Conservation (phyloP, 2,113 vertebrate genomes). For the Numida meleagris region DNA sequence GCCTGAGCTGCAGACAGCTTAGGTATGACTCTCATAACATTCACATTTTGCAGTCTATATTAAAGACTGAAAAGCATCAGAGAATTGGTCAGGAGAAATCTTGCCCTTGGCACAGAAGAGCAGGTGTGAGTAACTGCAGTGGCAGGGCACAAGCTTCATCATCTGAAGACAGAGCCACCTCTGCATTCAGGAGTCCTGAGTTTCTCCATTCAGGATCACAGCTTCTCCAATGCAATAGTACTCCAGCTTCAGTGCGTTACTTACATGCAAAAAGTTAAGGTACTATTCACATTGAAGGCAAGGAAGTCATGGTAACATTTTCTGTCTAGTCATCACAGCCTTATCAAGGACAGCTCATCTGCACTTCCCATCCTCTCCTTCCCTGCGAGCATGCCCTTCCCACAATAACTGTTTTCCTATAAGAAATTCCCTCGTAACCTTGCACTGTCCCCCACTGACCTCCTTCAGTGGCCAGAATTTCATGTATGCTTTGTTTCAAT, state of each 20-base stretch:
- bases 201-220: not conserved
- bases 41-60: not conserved
- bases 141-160: fast-evolving
- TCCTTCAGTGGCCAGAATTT: not conserved
- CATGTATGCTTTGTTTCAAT: not conserved
- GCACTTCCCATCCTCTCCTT: not conserved
- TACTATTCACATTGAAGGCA: not conserved
- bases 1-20: not conserved
- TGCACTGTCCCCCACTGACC: not conserved
- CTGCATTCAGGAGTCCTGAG: not conserved
- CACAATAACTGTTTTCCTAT: not conserved
- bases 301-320: not conserved
- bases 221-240: not conserved
- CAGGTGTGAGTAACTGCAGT: not conserved
- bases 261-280: not conserved
- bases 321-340: not conserved
- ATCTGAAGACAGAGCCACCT: not conserved
- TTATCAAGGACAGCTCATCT: not conserved
- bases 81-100: not conserved
- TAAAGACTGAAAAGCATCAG: not conserved
- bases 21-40: not conserved
- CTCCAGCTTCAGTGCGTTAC: not conserved
- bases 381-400: not conserved
- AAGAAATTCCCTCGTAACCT: not conserved
- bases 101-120: not conserved